These are phyloP conservation scores for Haliclystus octoradiatus DNA, from an alignment of 30 jellyfish, hydroid and myxozoan species.

Conservation along the genomic window DNA sequence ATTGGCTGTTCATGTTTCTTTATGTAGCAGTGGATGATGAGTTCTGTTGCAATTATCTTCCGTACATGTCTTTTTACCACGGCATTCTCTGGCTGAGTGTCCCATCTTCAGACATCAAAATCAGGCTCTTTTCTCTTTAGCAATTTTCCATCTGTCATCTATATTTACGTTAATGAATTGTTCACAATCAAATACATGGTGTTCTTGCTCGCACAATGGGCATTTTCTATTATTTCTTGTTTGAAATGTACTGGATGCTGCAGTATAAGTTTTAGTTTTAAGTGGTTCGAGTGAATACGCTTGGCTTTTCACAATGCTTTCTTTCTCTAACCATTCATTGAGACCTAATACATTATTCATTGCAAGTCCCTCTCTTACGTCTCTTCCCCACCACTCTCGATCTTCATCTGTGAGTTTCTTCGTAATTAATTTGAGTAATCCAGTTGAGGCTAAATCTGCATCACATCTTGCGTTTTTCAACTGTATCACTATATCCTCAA, in stretches of 20 bases:
- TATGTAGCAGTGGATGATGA: conserved; percentile 1
- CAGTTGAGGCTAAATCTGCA: neutral
- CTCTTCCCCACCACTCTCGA: neutral
- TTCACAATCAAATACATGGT: neutral
- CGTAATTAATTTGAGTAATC: neutral
- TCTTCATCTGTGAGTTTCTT: neutral
- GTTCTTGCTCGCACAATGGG: neutral
- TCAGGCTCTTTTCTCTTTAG: neutral
- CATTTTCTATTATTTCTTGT: neutral
- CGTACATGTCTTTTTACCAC: neutral
- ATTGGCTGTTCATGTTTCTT: neutral
- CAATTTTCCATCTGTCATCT: neutral
- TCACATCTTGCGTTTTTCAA: conserved; percentile 1
- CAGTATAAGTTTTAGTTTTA: too few species aligned
- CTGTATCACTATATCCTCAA: neutral
- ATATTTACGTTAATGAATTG: too few species aligned
- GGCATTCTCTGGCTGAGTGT: neutral
- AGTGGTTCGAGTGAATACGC: conserved; percentile 2
- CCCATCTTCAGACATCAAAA: neutral
- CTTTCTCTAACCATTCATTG: neutral
- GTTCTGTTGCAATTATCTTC: neutral
- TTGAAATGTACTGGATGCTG: neutral
- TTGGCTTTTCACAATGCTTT: conserved; percentile 1
- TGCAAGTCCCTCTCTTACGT: conserved; percentile 1
- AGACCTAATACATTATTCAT: neutral